A percentile compares a stretch with the other conserved stretches of the same genome.
Evolutionary conservation across 92 coral and sea anemone species (phyloP).

Genomic region (Porites cylindrica): DNA sequence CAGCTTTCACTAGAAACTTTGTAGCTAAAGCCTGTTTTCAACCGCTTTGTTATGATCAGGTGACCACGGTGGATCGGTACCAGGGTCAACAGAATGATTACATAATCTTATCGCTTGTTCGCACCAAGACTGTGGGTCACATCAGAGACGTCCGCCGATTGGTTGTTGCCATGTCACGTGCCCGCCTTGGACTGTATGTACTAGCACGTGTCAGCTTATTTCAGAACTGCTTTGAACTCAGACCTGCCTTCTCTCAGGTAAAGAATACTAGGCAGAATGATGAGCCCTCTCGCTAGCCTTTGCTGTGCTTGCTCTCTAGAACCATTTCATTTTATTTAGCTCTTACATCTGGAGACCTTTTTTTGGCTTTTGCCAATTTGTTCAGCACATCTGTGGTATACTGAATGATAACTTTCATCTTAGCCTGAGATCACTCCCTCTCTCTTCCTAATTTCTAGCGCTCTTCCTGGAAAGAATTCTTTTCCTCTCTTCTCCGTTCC

Average conservation of each 20-base stretch:
- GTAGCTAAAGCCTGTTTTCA: neutral
- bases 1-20: too few relatives aligned
- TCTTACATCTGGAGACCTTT: too few relatives aligned
- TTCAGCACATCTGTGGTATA: too few relatives aligned
- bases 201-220: slow-evolving; percentile 94
- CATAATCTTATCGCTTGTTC: slow-evolving; percentile 98
- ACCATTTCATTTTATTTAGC: too few relatives aligned
- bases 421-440: too few relatives aligned
- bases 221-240: slow-evolving; percentile 96
- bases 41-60: slow-evolving; percentile 52
- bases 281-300: neutral
- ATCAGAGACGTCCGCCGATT: slow-evolving; percentile 97
- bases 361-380: too few relatives aligned
- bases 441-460: too few relatives aligned
- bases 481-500: too few relatives aligned
- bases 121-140: slow-evolving; percentile 98
- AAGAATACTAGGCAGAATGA: neutral
- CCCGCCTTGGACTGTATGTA: slow-evolving; percentile 96
- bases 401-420: too few relatives aligned
- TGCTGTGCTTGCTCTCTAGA: neutral
- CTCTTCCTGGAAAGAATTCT: too few relatives aligned
- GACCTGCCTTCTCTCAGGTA: slow-evolving; percentile 97
- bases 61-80: slow-evolving; percentile 99
- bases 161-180: slow-evolving; percentile 99
- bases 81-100: slow-evolving; percentile 99